Evolutionary conservation across 2,888 invertebrate genomes (phyloP).

Genomic region (Lymantria monacha): DNA sequence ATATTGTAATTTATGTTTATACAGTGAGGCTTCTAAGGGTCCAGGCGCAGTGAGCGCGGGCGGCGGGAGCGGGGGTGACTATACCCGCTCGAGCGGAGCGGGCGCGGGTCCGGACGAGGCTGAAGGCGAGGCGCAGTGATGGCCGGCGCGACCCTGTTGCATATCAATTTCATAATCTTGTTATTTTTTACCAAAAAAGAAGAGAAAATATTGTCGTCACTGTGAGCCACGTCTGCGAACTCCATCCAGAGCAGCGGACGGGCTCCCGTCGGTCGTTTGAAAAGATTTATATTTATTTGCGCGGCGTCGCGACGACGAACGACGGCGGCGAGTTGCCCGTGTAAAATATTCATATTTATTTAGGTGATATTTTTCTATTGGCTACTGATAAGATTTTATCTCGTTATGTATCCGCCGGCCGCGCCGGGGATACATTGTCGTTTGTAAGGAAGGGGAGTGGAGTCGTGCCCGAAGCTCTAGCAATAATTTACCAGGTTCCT

Average conservation of each 20-base stretch:
- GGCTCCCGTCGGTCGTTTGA: slow-evolving; percentile 33
- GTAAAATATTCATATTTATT: slow-evolving; percentile 77
- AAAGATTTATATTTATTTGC: slow-evolving; percentile 47
- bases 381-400: slow-evolving; percentile 79
- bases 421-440: slow-evolving; percentile 60
- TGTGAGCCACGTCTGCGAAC: slow-evolving; percentile 17
- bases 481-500: slow-evolving; percentile 82
- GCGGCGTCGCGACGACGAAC: slow-evolving; percentile 41
- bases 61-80: slow-evolving; percentile 26
- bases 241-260: slow-evolving; percentile 20
- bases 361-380: slow-evolving; percentile 83
- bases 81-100: slow-evolving; percentile 3
- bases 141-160: slow-evolving; percentile 44
- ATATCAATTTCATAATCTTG: slow-evolving; percentile 73
- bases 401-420: slow-evolving; percentile 68
- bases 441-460: slow-evolving; percentile 49
- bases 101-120: slow-evolving; percentile 37
- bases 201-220: slow-evolving; percentile 51
- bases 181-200: slow-evolving; percentile 73
- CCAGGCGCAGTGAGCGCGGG: slow-evolving; percentile 32
- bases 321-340: slow-evolving; percentile 49
- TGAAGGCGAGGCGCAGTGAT: slow-evolving; percentile 59
- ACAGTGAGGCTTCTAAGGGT: slow-evolving; percentile 57
- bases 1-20: neutral
- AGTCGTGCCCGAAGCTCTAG: slow-evolving; percentile 72